Evolutionary conservation across 2,888 invertebrate species (phyloP).

Genomic region (Drosophila nr. medialis): DNA sequence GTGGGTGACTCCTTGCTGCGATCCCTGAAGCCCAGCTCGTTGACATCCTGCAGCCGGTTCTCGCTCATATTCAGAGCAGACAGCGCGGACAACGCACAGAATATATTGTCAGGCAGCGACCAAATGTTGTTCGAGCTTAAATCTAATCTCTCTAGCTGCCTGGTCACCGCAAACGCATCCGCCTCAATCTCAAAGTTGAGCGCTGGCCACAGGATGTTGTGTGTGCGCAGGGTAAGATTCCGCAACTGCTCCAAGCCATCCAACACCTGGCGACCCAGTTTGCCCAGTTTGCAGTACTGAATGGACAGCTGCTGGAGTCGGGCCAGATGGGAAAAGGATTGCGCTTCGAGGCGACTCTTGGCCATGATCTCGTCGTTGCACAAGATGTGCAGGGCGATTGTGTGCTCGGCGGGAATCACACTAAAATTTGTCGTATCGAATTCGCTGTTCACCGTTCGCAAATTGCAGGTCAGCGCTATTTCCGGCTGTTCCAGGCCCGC

Average conservation of each 20-base stretch:
- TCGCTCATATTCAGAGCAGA: slow-evolving; percentile 93
- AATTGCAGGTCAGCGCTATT: slow-evolving; percentile 91
- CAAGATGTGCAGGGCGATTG: slow-evolving; percentile 91
- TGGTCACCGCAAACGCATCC: slow-evolving; percentile 91
- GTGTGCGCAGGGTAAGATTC: slow-evolving; percentile 93
- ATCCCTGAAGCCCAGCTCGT: slow-evolving; percentile 93
- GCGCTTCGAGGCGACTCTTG: slow-evolving; percentile 90
- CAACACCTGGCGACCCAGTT: slow-evolving; percentile 92
- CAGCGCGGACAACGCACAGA: slow-evolving; percentile 92
- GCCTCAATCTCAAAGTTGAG: slow-evolving; percentile 93
- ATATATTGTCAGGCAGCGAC: slow-evolving; percentile 94
- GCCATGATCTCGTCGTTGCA: slow-evolving; percentile 92
- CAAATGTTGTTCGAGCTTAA: slow-evolving; percentile 95
- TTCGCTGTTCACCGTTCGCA: slow-evolving; percentile 94
- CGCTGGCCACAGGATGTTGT: slow-evolving; percentile 93
- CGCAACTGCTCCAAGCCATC: slow-evolving; percentile 92
- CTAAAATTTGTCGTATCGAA: slow-evolving; percentile 95
- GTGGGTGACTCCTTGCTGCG: slow-evolving; percentile 79
- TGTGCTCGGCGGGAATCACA: slow-evolving; percentile 93
- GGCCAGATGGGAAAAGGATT: slow-evolving; percentile 92
- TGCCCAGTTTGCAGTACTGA: slow-evolving; percentile 94
- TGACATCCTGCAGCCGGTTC: slow-evolving; percentile 94
- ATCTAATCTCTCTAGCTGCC: slow-evolving; percentile 93
- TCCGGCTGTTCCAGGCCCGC: slow-evolving; percentile 86
- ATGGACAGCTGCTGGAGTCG: slow-evolving; percentile 92